Evolutionary conservation across 2,113 vertebrate genomes (phyloP), one percentile per base, ranked within the genome.

Genomic region (Dunckerocampus dactyliophorus): DNA sequence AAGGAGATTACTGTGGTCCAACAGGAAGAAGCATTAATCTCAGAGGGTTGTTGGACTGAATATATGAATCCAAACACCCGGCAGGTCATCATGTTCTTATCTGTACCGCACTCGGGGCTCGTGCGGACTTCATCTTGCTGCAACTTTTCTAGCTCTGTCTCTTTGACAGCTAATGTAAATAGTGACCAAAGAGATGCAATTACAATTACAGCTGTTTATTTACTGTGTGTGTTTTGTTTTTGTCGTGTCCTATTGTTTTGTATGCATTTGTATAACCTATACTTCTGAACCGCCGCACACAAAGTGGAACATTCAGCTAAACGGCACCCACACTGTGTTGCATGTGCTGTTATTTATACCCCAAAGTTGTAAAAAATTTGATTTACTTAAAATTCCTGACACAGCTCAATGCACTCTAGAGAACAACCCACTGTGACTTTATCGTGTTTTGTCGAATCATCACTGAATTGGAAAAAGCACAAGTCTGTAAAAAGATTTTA

Each of bases 1-100:
- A 65, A 69, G 67, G 49, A 77, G 65, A 83, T 82, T 78, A 80
- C 62, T 57, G 2, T 62, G 69, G 71, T 69, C 57, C 63, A 65
- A 60, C 64, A 63, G 69, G 75, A 75, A 73, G 76, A 65, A 66
- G 65, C 31, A 47, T 79, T 65, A 13, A 76, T 83, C 78, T 69
- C 62, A 49, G 15, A 21, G 64, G 59, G 28, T 69, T 39, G 53
- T 67, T 71, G 63, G 60, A 49, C 71, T 57, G 71, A 69, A 65
- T 74, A 8, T 77, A 59, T 75, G 64, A 75, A 70, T 76, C 37
- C 56, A 59, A 73, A 60, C 65, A 22, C 58, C 71, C 55, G 55
- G 67, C 49, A 48, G 46, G 59, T 60, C 22, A 60, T 65, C 58
- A 28, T 65, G 47, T 70, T 79, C 63, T 60, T 69, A 57, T 79